Evolutionary conservation across 2,113 vertebrate genomes (phyloP), one percentile per base, ranked within the genome.

Genomic region (Seriola aureovittata): DNA sequence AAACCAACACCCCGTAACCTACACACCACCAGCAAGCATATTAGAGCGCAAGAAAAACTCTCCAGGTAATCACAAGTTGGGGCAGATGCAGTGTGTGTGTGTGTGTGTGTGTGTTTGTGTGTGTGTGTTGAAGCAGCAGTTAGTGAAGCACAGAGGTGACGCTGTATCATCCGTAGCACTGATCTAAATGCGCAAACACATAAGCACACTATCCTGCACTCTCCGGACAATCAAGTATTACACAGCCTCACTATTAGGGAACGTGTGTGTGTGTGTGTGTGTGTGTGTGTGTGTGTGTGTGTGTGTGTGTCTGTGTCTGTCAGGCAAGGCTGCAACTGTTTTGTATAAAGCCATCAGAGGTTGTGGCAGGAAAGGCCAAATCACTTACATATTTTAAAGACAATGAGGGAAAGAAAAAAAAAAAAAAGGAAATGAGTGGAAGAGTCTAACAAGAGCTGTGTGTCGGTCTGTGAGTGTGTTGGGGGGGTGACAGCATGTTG

Each of bases 81-180:
- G 80, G 63, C 82, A 79, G 78, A 76, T 66, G 79, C 23, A 12
- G 63, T 42, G 59, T 50, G 25, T 71, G 70, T 59, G 46, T 32
- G 50, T 79, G 55, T 50, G 44, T 50, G 34, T 38, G 34, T 50
- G 52, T 23, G 52, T 55, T 21, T 36, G 32, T 36, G 54, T 29
- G 54, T 74, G 55, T 65, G 63, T 72, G 85, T 75, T 77, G 40
- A 36, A 55, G 75, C 71, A 34, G 55, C 36, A 82, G 67, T 23
- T 50, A 74, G 63, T 1, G 81, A 92, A 57, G 80, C 57, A 14
- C 58, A 72, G 81, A 82, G 90, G 89, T 91, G 91, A 80, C 60
- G 68, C 72, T 32, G 50, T 44, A 16, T 54, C 85, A 84, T 83
- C 69, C 13, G 64, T 23, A 81, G 75, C 68, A 78, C 58, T 29